Percentiles rank a stretch among this genome's conserved stretches.
These are phyloP conservation scores for Pseudocheirus occidentalis DNA, from an alignment of 2,797 vertebrate genomes.

Conservation along the genomic window DNA sequence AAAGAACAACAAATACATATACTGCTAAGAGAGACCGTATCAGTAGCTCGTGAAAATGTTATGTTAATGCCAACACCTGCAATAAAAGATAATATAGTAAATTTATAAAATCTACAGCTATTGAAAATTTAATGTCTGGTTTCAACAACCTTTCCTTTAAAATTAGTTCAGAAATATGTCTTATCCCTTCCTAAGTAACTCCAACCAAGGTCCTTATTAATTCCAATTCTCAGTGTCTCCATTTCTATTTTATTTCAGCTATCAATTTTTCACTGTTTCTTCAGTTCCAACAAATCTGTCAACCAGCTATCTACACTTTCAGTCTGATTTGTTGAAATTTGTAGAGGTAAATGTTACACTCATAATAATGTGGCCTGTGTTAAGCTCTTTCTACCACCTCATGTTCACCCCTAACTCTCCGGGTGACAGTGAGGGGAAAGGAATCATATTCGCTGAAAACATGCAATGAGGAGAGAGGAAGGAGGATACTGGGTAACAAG, in stretches of 20 bases:
- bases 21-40: neutral
- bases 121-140: conserved; percentile 4
- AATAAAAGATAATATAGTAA: conserved; percentile 21
- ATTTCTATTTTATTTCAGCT: neutral
- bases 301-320: neutral
- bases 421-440: neutral
- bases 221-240: neutral
- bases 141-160: conserved; percentile 2
- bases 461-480: neutral
- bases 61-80: neutral
- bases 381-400: neutral
- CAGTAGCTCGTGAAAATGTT: neutral
- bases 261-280: neutral
- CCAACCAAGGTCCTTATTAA: neutral
- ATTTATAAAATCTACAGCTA: neutral
- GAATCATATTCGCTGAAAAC: neutral
- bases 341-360: neutral
- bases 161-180: neutral
- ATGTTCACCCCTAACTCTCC: neutral
- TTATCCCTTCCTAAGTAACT: neutral
- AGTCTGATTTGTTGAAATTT: conserved; percentile 22
- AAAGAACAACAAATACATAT: conserved; percentile 13
- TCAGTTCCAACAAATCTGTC: conserved; percentile 38
- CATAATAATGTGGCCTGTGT: neutral
- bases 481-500: neutral